Percentiles rank a stretch among this genome's conserved stretches.
These are phyloP conservation scores for Anagyrus pseudococci DNA, from an alignment of 2,888 invertebrate genomes.

Conservation along the genomic window DNA sequence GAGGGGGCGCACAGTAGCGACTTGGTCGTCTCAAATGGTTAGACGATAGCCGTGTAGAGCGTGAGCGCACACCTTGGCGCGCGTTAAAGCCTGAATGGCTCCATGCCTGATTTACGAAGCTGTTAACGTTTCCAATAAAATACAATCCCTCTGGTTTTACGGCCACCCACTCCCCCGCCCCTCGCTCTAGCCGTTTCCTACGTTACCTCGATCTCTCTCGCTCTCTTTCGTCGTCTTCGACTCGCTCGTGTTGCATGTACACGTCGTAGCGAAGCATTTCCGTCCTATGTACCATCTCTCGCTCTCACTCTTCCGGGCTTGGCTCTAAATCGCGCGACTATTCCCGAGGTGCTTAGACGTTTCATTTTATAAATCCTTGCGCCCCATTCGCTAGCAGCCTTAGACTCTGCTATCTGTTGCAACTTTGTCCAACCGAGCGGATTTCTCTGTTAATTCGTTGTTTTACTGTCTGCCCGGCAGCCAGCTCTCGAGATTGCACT, in stretches of 20 bases:
- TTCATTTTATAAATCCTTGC: constrained; percentile 28
- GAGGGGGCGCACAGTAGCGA: not conserved
- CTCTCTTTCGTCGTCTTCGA: not conserved
- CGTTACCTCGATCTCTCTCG: constrained; percentile 21
- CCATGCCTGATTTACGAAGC: constrained; percentile 54
- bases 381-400: not conserved
- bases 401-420: too few relatives aligned
- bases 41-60: constrained; percentile 47
- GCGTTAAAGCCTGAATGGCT: constrained; percentile 48
- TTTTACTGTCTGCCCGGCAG: not conserved
- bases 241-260: not conserved
- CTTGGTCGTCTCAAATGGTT: constrained; percentile 47
- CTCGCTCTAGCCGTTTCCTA: not conserved
- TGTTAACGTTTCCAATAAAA: constrained; percentile 59
- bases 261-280: too few relatives aligned
- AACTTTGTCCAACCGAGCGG: too few relatives aligned
- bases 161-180: constrained; percentile 35
- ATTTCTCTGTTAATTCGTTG: not conserved
- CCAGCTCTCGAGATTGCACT: not conserved
- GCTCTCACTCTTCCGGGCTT: too few relatives aligned
- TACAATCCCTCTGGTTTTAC: constrained; percentile 54
- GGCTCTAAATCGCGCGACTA: constrained; percentile 33
- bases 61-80: constrained; percentile 23
- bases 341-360: constrained; percentile 31
- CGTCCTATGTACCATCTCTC: too few relatives aligned